Evolutionary conservation across 2,113 vertebrate genomes (phyloP).

Genomic region (Oncorhynchus kisutch): DNA sequence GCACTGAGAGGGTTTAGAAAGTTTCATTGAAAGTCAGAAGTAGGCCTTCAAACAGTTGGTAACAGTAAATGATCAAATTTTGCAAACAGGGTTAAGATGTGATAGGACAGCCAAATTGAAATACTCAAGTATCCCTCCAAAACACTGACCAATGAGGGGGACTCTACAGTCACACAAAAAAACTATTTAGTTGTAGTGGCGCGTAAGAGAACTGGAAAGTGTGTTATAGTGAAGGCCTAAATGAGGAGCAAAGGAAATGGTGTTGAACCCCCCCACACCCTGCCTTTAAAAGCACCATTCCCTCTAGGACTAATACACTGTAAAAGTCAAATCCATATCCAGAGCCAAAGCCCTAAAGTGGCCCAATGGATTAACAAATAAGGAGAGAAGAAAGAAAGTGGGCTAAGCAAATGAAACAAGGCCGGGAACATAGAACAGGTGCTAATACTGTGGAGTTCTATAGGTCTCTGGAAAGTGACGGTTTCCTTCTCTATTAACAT

Average conservation of each 20-base stretch:
- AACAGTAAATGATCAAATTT: neutral
- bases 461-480: neutral
- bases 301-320: neutral
- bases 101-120: no score
- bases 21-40: neutral
- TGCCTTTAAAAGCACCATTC: neutral
- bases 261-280: neutral
- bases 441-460: neutral
- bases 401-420: neutral
- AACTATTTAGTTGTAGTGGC: neutral
- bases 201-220: neutral
- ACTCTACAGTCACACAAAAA: neutral
- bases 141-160: neutral
- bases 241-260: neutral
- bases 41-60: neutral
- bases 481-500: neutral
- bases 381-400: neutral
- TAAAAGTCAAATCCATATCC: conserved; percentile 11
- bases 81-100: neutral
- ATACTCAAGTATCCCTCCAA: no score
- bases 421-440: neutral
- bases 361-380: neutral
- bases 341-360: neutral
- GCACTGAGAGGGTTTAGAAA: neutral
- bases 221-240: neutral